Conservation (phyloP, 2,888 invertebrate species). For the Oscheius myriophilus region DNA sequence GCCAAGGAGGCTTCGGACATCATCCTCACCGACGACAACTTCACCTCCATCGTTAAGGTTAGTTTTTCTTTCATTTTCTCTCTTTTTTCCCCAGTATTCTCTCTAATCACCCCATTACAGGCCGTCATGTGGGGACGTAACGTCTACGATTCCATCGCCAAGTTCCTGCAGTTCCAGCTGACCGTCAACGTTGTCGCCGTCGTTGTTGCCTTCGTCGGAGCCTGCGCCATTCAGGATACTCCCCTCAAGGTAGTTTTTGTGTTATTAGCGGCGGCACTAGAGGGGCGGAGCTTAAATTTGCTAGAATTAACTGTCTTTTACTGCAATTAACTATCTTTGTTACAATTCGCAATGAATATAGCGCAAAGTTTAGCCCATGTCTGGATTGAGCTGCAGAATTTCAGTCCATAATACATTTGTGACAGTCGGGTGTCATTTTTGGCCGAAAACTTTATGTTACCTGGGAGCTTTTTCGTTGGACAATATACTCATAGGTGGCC, state of each 20-base stretch:
- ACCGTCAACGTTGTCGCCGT: constrained; percentile 76
- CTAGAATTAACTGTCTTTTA: too few relatives aligned
- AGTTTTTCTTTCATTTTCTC: neutral
- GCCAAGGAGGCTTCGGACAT: constrained; percentile 76
- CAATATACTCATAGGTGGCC: too few relatives aligned
- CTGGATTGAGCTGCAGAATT: too few relatives aligned
- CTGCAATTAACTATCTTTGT: too few relatives aligned
- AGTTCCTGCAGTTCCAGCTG: constrained; percentile 75
- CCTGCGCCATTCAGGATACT: constrained; percentile 74
- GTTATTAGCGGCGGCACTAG: too few relatives aligned
- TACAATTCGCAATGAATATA: too few relatives aligned
- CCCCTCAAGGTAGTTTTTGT: constrained; percentile 43
- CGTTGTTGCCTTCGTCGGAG: constrained; percentile 75
- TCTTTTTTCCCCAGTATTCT: neutral
- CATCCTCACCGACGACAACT: constrained; percentile 75
- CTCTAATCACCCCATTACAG: constrained; percentile 22
- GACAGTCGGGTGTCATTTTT: too few relatives aligned
- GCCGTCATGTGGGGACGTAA: constrained; percentile 76
- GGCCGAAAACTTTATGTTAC: too few relatives aligned
- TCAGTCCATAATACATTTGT: too few relatives aligned
- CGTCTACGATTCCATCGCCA: constrained; percentile 75
- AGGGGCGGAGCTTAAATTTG: too few relatives aligned
- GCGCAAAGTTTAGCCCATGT: too few relatives aligned
- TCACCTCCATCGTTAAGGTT: constrained; percentile 74
- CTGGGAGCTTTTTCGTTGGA: too few relatives aligned